These are phyloP conservation scores for Speoplatyrhinus poulsoni DNA, from an alignment of 2,113 vertebrate genomes.

Conservation along the genomic window DNA sequence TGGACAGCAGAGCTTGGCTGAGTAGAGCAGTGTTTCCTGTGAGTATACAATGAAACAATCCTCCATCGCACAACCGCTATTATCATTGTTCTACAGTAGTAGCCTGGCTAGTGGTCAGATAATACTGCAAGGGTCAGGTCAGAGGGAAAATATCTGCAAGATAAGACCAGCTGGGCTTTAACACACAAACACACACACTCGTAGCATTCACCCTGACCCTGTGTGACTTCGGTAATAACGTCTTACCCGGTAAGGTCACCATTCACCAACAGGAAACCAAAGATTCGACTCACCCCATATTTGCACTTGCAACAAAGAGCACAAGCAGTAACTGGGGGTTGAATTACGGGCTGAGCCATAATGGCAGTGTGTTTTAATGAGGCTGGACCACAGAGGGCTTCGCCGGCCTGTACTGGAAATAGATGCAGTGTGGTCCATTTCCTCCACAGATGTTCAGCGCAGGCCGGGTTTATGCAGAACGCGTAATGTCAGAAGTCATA, in stretches of 20 bases:
- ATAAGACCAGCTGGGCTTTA: constrained; percentile 30
- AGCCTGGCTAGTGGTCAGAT: constrained; percentile 34
- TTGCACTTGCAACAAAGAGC: constrained; percentile 55
- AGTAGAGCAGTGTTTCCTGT: constrained; percentile 42
- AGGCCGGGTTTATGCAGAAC: constrained; percentile 40
- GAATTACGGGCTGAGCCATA: constrained; percentile 28
- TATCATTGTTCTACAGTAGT: constrained; percentile 36
- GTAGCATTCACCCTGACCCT: constrained; percentile 32
- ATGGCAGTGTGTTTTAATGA: constrained; percentile 57
- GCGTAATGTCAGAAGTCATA: constrained; percentile 39
- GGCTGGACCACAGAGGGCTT: constrained; percentile 41
- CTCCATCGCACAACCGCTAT: constrained; percentile 19
- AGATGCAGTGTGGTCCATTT: constrained; percentile 48
- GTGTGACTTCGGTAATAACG: constrained; percentile 29
- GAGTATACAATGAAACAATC: constrained; percentile 32
- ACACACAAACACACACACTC: constrained; percentile 5
- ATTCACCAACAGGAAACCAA: constrained; percentile 2
- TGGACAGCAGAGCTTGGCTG: constrained; percentile 16
- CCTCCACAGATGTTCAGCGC: constrained; percentile 51
- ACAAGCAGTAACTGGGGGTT: constrained; percentile 54
- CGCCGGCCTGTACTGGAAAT: constrained; percentile 47
- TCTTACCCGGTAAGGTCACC: constrained; percentile 26
- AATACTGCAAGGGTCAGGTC: constrained; percentile 14
- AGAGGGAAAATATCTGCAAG: constrained; percentile 27
- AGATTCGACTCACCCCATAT: constrained; percentile 42